Conservation (phyloP, 2,113 vertebrate genomes). For the Conger conger region DNA sequence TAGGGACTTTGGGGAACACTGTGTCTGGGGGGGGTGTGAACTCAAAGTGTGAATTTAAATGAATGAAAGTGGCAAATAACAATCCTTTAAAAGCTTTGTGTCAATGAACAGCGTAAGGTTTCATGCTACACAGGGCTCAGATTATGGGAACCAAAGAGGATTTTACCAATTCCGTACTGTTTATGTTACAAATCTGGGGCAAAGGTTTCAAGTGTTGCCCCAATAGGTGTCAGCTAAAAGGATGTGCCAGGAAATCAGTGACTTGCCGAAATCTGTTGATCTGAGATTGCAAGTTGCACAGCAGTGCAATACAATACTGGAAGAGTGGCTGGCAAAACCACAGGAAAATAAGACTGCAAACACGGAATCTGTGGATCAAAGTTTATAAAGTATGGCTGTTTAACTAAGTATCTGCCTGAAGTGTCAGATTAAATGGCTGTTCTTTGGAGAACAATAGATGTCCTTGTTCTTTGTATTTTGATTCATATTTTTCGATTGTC, state of each 20-base stretch:
- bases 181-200: conserved; percentile 5
- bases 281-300: background rate
- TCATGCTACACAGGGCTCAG: background rate
- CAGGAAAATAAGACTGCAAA: background rate
- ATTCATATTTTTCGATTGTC: background rate
- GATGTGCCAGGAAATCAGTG: background rate
- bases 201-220: background rate
- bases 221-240: background rate
- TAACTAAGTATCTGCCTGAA: background rate
- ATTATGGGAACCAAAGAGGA: background rate
- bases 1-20: background rate
- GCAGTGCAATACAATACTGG: background rate
- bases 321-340: background rate
- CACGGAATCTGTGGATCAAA: background rate
- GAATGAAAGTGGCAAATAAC: background rate
- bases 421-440: background rate
- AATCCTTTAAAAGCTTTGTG: background rate
- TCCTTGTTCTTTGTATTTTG: background rate
- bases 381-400: background rate
- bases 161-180: background rate
- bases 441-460: background rate
- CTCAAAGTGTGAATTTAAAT: background rate
- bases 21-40: background rate
- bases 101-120: background rate
- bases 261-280: background rate